phyloP scores from a whole-genome alignment of 2,797 vertebrate genomes.

The Setipinna tenuifilis region DNA sequence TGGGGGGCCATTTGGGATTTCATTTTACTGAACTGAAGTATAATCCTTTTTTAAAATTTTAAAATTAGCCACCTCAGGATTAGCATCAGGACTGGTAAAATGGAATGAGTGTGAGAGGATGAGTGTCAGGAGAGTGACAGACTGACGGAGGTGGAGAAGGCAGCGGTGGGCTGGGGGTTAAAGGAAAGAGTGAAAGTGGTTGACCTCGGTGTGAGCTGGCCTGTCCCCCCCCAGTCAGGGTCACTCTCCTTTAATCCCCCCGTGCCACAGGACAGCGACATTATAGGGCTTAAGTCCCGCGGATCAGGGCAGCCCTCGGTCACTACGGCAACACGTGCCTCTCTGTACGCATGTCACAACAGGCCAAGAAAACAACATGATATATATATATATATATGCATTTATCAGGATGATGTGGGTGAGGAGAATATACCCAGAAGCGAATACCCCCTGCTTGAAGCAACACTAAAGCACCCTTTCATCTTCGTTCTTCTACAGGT shows the following conservation, averaged over 20 bases:
- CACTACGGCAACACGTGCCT: constrained; percentile 8
- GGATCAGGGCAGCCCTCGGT: constrained; percentile 5
- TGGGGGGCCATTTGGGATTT: no score
- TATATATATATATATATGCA: no score
- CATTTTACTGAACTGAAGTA: no score
- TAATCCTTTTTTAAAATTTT: no score
- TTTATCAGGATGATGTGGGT: no score
- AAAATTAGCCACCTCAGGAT: no score
- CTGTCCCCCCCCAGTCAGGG: constrained; percentile 32
- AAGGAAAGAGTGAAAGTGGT: constrained; percentile 14
- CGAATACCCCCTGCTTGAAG: no score
- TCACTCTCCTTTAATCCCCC: constrained; percentile 44
- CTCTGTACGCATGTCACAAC: background rate
- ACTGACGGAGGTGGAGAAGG: background rate
- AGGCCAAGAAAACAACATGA: no score
- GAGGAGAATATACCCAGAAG: no score
- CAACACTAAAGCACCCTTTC: no score
- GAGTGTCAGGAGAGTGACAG: background rate
- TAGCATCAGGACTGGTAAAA: no score
- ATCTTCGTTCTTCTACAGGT: no score
- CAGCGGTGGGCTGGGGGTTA: background rate
- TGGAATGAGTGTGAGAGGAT: background rate
- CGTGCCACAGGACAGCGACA: constrained; percentile 22
- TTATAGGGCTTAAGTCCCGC: constrained; percentile 43
- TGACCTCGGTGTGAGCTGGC: background rate